Conservation (phyloP, 2,888 invertebrate species). For the Arge pagana region DNA sequence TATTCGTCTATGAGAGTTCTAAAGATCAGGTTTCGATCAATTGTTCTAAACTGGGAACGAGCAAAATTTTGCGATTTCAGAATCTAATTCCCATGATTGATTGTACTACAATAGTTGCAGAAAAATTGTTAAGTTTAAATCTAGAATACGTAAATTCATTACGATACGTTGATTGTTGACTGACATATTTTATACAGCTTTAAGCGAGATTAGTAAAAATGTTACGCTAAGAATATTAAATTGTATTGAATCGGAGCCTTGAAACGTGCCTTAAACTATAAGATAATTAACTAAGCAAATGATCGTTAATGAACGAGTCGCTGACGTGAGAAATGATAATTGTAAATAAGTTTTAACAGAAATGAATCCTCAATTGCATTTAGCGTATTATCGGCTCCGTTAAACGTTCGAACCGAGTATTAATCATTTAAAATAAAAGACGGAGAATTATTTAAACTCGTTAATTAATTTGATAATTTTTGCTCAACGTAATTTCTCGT, state of each 20-base stretch:
- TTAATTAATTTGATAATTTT: neutral
- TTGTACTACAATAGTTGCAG: too few relatives aligned
- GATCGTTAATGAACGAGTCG: constrained; percentile 3
- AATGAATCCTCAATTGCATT: neutral
- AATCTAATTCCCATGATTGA: too few relatives aligned
- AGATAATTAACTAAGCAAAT: neutral
- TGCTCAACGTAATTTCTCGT: neutral
- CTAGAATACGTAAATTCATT: neutral
- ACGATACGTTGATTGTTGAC: constrained; percentile 1
- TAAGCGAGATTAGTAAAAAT: neutral
- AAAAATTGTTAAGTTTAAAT: constrained; percentile 11
- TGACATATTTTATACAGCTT: constrained; percentile 13
- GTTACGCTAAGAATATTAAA: neutral
- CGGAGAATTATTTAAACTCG: neutral
- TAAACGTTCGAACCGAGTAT: constrained; percentile 17
- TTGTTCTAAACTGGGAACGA: too few relatives aligned
- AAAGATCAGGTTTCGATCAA: too few relatives aligned
- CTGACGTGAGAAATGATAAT: constrained; percentile 14
- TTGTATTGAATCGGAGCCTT: neutral
- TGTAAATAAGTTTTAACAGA: constrained; percentile 18
- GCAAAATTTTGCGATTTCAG: too few relatives aligned
- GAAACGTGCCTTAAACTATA: constrained; percentile 11
- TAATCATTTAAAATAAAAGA: constrained; percentile 5
- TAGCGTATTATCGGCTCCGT: neutral
- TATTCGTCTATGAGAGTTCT: too few relatives aligned